Evolutionary conservation across 2,888 invertebrate genomes (phyloP), one percentile per base, ranked within the genome.

Genomic region (Ommatoiulus sabulosus): DNA sequence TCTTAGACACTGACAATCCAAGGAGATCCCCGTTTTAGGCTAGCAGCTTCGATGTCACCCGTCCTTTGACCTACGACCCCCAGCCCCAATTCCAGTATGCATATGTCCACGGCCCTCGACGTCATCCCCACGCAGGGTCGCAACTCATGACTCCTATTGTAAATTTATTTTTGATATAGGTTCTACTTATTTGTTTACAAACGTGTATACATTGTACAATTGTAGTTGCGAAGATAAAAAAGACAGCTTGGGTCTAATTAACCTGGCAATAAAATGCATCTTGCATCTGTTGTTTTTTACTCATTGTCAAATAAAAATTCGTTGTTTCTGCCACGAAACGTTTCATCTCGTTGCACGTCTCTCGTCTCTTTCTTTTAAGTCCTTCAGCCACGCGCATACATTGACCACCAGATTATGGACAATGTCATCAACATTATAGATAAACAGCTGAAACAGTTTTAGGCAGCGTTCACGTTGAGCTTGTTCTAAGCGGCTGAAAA

Each of bases 261-360:
- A 84, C 84, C 84, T 84, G 24, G 84, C 84, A 84, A 84, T 84
- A 84, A 84, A 84, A 84, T 84, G 84, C 84, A 84, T 84, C 84
- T 84, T 84, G 84, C 84, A 84, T 84, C 84, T 84, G 84, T 84
- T 84, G 84, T 84, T 84, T 84, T 84, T 84, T 84, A 84, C 84
- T 84, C 84, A 84, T 84, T 84, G 84, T 84, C 84, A 15, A 84
- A 84, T 84, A 84, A 84, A 84, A 84, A 84, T 84, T 84, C 84
- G 84, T 84, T 84, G 84, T 84, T 84, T 84, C 84, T 84, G 84
- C 84, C 84, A 84, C 84, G 84, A 84, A 84, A 84, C 10, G 84
- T 43, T 24, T 80, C 80, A 24, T n/a, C n/a, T 80, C 24, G 80
- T 80, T 46, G 46, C 46, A 46, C 4, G 46, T 8, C 46, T 46